These are phyloP conservation scores for Sphaeridia pumilis DNA, from an alignment of 2,888 invertebrate genomes.

Conservation along the genomic window DNA sequence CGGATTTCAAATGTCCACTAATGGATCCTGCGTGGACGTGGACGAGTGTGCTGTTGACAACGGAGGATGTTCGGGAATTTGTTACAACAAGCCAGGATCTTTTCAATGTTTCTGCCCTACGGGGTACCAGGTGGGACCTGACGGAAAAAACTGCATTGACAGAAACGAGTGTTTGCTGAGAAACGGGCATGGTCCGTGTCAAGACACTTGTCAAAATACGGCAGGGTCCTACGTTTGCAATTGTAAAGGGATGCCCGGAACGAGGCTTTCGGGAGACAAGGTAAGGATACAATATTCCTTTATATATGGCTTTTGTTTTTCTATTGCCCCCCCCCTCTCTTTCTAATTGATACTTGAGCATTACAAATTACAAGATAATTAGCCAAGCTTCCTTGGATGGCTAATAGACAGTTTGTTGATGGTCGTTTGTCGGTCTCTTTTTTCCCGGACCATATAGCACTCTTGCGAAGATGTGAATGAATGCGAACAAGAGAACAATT, in stretches of 20 bases:
- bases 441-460: slow-evolving; percentile 18
- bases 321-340: no score
- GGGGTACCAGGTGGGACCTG: slow-evolving; percentile 40
- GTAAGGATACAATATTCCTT: slow-evolving; percentile 18
- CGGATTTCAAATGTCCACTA: slow-evolving; percentile 30
- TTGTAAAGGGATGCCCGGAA: slow-evolving; percentile 49
- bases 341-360: no score
- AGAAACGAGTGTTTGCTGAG: slow-evolving; percentile 51
- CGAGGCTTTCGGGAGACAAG: slow-evolving; percentile 46
- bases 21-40: slow-evolving; percentile 38
- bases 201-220: slow-evolving; percentile 50
- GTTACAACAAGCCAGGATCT: slow-evolving; percentile 49
- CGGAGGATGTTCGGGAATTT: slow-evolving; percentile 53
- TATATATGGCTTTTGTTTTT: background rate
- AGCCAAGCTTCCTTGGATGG: no score
- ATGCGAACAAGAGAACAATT: slow-evolving; percentile 40
- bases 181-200: slow-evolving; percentile 54
- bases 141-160: slow-evolving; percentile 39
- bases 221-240: slow-evolving; percentile 50
- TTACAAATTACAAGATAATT: background rate
- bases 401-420: no score
- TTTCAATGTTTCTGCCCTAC: slow-evolving; percentile 43
- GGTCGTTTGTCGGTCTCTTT: no score
- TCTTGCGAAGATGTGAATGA: slow-evolving; percentile 46
- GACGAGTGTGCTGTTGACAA: slow-evolving; percentile 50